Evolutionary conservation across 2,113 vertebrate genomes (phyloP).

Genomic region (Colossoma macropomum): DNA sequence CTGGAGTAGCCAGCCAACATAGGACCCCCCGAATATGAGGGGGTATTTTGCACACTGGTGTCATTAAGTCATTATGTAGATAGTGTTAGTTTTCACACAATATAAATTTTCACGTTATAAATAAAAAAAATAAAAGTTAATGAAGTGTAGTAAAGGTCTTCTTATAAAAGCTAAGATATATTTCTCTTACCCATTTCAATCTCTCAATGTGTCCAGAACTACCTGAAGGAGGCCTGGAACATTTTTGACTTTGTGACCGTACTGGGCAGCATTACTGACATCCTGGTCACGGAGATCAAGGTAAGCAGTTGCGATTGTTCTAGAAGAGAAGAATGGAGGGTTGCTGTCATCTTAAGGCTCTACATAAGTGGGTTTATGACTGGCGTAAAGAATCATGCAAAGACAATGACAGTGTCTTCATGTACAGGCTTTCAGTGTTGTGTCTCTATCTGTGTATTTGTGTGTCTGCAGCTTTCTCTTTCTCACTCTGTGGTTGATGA

Average conservation of each 20-base stretch:
- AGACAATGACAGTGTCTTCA: constrained; percentile 6
- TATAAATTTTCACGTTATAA: too few relatives aligned
- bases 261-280: constrained; percentile 98
- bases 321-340: too few relatives aligned
- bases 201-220: constrained; percentile 77
- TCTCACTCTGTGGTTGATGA: constrained; percentile 49
- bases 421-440: constrained; percentile 37
- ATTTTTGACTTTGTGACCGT: constrained; percentile 99
- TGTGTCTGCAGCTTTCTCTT: constrained; percentile 61
- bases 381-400: not conserved
- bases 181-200: not conserved
- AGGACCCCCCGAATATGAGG: too few relatives aligned
- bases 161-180: too few relatives aligned
- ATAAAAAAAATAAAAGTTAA: too few relatives aligned
- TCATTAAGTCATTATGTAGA: too few relatives aligned
- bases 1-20: too few relatives aligned
- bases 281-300: constrained; percentile 97
- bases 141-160: too few relatives aligned
- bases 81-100: too few relatives aligned
- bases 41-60: too few relatives aligned
- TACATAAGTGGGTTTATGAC: not conserved
- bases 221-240: constrained; percentile 97
- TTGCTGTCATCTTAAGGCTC: not conserved
- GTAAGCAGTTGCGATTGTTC: constrained; percentile 74
- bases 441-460: constrained; percentile 57